These are phyloP conservation scores for Hedychridium roseum DNA, from an alignment of 2,888 invertebrate species.

Conservation along the genomic window DNA sequence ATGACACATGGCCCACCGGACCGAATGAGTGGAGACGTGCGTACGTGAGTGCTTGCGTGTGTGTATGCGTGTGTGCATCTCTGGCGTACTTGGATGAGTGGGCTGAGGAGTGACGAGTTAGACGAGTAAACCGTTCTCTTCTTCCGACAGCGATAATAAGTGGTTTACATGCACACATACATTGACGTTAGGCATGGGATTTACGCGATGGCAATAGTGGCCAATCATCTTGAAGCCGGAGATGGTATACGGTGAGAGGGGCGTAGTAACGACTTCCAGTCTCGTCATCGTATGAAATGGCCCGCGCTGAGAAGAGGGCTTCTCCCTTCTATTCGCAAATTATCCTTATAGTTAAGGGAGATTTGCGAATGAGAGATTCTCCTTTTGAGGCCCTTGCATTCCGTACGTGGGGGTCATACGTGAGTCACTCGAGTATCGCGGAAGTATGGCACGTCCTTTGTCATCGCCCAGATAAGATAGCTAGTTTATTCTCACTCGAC, in stretches of 20 bases:
- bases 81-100: too few relatives aligned
- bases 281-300: slow-evolving; percentile 60
- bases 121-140: too few relatives aligned
- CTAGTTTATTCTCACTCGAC: too few relatives aligned
- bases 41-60: too few relatives aligned
- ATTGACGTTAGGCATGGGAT: slow-evolving; percentile 2
- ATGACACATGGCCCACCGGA: too few relatives aligned
- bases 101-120: too few relatives aligned
- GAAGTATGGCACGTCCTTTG: too few relatives aligned
- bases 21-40: too few relatives aligned
- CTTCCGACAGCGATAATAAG: too few relatives aligned
- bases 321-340: slow-evolving; percentile 55
- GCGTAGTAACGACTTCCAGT: slow-evolving; percentile 48
- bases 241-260: too few relatives aligned
- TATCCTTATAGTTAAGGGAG: slow-evolving; percentile 14
- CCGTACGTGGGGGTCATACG: slow-evolving; percentile 22
- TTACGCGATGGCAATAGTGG: not conserved
- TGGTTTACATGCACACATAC: slow-evolving; percentile 38
- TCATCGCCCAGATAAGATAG: slow-evolving; percentile 28
- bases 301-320: slow-evolving; percentile 61
- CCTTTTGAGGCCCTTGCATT: slow-evolving; percentile 39
- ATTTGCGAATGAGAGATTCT: slow-evolving; percentile 27
- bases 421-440: slow-evolving; percentile 14
- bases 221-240: too few relatives aligned
- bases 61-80: too few relatives aligned